Base-by-base conservation (phyloP, 2,113 vertebrate genomes). In the Petrocephalus zakoni region DNA sequence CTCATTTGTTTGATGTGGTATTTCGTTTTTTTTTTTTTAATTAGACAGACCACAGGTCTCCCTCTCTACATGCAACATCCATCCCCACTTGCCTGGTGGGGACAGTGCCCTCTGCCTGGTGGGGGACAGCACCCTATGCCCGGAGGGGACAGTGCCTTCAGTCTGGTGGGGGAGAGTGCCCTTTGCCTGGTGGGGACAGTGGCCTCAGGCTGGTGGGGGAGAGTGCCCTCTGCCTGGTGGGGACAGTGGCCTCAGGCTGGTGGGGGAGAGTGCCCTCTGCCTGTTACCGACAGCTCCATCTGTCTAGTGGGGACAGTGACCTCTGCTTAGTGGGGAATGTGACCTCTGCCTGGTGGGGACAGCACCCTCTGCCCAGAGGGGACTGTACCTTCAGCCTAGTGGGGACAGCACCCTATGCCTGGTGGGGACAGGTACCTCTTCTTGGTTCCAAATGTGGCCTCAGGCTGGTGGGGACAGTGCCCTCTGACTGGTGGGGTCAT, bases 1-100 rank as follows among this genome's bases (percentile, higher is more conserved):
- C 34, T 82, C 7, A 46, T 88, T 88, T 82, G 87, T 56, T 82
- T 88, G 87, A 88, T 81, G 72, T 82, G 11, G 17, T 53, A 88
- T 21, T 56, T 82, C 53, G 22, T 17, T 82, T 82, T 22, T 82
- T 82, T 22, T n/a, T 2, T 82, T 22, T 7, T 9, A 82, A 47
- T 82, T 82, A 22, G 42, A 72, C 29, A 6, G 13, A 72, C 29
- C 58, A 37, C 29, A 6, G 29, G 68, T 72, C 29, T 29, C 11
- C 68, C 68, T 5, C 29, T 72, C 11, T 0, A 75, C 29, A 37
- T 17, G 15, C 5, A 11, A 6, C 25, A 17, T 9, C 61, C 25
- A 72, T 72, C 34, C 29, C 5, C 17, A 15, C 15, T 75, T 75
- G 68, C 29, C 13, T 75, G 64, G 29, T 17, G 3, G 1, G 11